phyloP scores from a whole-genome alignment of 2,113 vertebrate species.

The Jacana jacana region DNA sequence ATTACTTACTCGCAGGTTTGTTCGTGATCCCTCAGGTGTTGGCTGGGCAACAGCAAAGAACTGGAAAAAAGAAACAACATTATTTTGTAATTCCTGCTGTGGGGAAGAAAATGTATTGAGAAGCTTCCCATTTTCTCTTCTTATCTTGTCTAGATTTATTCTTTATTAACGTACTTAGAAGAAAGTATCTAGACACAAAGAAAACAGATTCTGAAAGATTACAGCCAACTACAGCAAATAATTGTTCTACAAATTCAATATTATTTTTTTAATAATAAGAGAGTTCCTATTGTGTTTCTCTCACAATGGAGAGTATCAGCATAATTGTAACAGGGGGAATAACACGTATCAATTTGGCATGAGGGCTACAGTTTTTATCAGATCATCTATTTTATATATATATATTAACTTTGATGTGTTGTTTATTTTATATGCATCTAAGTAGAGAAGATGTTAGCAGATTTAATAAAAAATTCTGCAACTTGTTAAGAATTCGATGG shows the following conservation, averaged over 20 bases:
- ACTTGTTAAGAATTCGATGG: background rate
- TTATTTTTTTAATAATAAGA: constrained; percentile 8
- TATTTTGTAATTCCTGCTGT: constrained; percentile 55
- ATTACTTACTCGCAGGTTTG: constrained; percentile 72
- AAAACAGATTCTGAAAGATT: constrained; percentile 22
- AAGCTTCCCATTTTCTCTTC: constrained; percentile 52
- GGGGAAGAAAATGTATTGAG: constrained; percentile 25
- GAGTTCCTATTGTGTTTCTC: constrained; percentile 2
- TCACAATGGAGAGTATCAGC: background rate
- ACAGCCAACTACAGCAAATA: constrained; percentile 11
- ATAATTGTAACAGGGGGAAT: background rate
- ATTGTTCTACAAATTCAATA: background rate
- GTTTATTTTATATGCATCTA: background rate
- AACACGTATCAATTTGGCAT: background rate
- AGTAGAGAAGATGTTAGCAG: background rate
- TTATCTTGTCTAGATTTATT: constrained; percentile 65
- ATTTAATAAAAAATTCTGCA: background rate
- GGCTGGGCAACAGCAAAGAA: constrained; percentile 63
- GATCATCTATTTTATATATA: background rate
- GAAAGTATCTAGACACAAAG: constrained; percentile 25
- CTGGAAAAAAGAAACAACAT: constrained; percentile 52
- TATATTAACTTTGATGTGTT: background rate
- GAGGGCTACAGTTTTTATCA: constrained; percentile 3
- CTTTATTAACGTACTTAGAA: constrained; percentile 57
- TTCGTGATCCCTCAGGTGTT: constrained; percentile 63